These are phyloP conservation scores for Parascotia fuliginaria DNA, from an alignment of 2,888 invertebrate species.

Conservation along the genomic window DNA sequence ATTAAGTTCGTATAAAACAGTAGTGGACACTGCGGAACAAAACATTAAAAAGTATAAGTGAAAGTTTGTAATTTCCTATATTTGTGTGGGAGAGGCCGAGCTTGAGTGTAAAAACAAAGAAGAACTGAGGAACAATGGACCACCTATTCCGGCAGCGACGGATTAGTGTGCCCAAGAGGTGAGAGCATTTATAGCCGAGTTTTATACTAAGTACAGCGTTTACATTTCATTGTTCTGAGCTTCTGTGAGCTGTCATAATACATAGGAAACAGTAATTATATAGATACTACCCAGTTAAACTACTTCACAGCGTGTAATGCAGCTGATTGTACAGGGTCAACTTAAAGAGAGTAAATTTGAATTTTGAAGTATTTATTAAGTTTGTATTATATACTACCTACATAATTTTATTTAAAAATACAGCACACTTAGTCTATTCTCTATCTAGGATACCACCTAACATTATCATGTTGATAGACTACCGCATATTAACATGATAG, in stretches of 20 bases:
- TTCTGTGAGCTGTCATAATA: conserved; percentile 11
- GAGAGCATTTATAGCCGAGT: conserved; percentile 48
- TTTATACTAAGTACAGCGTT: conserved; percentile 32
- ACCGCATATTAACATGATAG: too few species aligned
- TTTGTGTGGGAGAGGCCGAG: conserved; percentile 70
- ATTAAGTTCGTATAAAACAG: conserved; percentile 33
- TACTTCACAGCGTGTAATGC: too few species aligned
- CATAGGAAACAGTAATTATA: background rate
- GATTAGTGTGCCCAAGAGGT: conserved; percentile 81
- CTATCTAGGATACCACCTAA: too few species aligned
- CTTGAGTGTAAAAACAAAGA: conserved; percentile 64
- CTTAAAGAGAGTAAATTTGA: too few species aligned
- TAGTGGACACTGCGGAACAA: conserved; percentile 44
- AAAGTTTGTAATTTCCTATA: conserved; percentile 74
- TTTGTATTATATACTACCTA: too few species aligned
- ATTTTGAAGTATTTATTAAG: too few species aligned
- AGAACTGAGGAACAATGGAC: conserved; percentile 72
- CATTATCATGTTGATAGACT: too few species aligned
- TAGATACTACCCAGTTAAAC: too few species aligned
- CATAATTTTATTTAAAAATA: too few species aligned
- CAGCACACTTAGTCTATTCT: too few species aligned
- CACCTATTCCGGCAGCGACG: conserved; percentile 82
- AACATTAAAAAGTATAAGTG: conserved; percentile 69
- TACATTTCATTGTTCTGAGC: conserved; percentile 13
- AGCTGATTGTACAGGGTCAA: too few species aligned